Conservation (phyloP, 1,140 invertebrate species). For the Telenomus remus region DNA sequence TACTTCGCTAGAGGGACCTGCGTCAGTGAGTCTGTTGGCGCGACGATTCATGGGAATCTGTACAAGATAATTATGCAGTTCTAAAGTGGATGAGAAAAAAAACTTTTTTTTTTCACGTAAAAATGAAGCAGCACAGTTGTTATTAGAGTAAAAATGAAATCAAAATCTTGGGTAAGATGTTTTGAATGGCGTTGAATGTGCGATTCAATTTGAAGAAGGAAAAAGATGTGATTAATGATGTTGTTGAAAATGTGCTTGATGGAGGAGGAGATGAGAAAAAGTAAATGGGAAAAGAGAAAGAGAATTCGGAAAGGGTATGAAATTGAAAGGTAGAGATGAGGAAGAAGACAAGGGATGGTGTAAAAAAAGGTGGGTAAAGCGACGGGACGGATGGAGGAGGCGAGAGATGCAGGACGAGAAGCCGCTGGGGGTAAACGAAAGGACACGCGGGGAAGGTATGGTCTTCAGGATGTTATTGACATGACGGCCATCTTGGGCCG, state of each 20-base stretch:
- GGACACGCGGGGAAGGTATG: slow-evolving; percentile 67
- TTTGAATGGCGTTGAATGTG: background rate
- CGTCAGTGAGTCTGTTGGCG: slow-evolving; percentile 44
- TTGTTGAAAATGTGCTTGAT: too few relatives aligned
- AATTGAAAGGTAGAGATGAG: too few relatives aligned
- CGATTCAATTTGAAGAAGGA: too few relatives aligned
- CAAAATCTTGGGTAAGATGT: too few relatives aligned
- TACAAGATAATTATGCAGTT: slow-evolving; percentile 63
- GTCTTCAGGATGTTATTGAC: slow-evolving; percentile 77
- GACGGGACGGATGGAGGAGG: slow-evolving; percentile 6
- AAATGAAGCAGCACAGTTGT: too few relatives aligned
- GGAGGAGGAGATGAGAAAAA: too few relatives aligned
- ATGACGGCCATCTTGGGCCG: slow-evolving; percentile 78
- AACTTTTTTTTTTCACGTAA: too few relatives aligned
- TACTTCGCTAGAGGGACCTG: slow-evolving; percentile 25
- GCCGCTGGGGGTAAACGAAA: slow-evolving; percentile 38
- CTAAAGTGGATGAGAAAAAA: slow-evolving; percentile 16
- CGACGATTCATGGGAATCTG: slow-evolving; percentile 38
- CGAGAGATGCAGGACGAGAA: too few relatives aligned
- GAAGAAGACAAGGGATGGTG: background rate
- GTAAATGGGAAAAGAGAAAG: too few relatives aligned
- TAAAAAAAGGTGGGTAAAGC: slow-evolving; percentile 20
- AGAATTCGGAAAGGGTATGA: too few relatives aligned
- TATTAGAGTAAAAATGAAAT: too few relatives aligned
- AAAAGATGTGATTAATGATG: too few relatives aligned